Evolutionary conservation across 2,888 invertebrate genomes (phyloP), one percentile per base, ranked within the genome.

Genomic region (Andrena marginata): DNA sequence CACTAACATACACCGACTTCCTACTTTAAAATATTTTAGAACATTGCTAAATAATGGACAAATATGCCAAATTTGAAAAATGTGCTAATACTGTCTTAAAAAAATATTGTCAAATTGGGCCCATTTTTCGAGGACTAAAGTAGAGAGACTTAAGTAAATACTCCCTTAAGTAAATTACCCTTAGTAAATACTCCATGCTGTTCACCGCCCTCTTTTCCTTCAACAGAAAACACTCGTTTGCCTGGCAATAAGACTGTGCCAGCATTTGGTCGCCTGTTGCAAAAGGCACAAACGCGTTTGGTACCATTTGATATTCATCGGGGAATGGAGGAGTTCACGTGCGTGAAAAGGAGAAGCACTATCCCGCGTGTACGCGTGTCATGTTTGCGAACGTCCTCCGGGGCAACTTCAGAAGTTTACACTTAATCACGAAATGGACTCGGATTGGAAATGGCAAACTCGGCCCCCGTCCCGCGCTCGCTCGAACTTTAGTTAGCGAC

Each of bases 351-450:
- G 60, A 42, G 42, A 79, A 51, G 48, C 62, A 31, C 48, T 42
- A 31, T 29, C 42, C n/a, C 49, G 35, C 23, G 48, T 80, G 60
- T 69, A 83, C 79, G 70, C 77, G 42, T 74, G 73, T 74, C 80
- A 75, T 83, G 81, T 89, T 89, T 88, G 81, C 82, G 71, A 75
- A 68, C 68, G 81, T 85, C 85, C 84, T 80, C 67, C 33, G 80
- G 84, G 85, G 81, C 70, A 82, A 88, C 89, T 91, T 89, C 89
- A 90, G 86, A 91, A 93, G 92, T 93, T 93, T 93, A 89, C 92
- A 90, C 93, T 93, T 93, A 93, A 93, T 93, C 93, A 93, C 89
- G 92, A 93, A 93, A 93, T 93, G 93, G 93, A 93, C 91, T 90
- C 87, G 90, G 89, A 92, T 92, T 90, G 91, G 90, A 92, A 93